phyloP scores from a whole-genome alignment of 2,113 vertebrate genomes.

The Crotophaga sulcirostris region DNA sequence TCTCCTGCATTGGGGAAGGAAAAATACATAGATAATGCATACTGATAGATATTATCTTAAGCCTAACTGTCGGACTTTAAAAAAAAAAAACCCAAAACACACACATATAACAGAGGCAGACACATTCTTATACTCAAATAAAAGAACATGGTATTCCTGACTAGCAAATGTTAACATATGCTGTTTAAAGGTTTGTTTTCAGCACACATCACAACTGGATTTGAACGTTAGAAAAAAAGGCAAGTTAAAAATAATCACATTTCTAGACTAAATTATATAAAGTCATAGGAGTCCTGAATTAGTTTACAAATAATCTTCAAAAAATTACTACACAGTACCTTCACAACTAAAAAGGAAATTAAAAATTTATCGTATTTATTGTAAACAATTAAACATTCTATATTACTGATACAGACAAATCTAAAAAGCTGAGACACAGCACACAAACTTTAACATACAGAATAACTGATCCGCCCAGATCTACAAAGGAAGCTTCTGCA shows the following conservation, averaged over 20 bases:
- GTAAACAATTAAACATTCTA: neutral
- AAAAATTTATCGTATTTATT: neutral
- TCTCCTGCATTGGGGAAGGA: constrained; percentile 80
- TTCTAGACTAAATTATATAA: neutral
- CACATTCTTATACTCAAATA: neutral
- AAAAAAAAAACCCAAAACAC: neutral
- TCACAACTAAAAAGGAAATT: neutral
- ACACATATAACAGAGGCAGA: neutral
- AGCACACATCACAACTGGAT: neutral
- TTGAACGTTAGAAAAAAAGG: neutral
- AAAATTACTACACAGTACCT: neutral
- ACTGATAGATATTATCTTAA: neutral
- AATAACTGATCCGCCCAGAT: neutral
- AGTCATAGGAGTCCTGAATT: neutral
- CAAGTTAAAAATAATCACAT: neutral
- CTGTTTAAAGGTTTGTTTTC: neutral
- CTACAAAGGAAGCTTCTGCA: neutral
- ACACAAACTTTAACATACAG: neutral
- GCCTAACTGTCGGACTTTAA: neutral
- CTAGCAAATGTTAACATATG: neutral
- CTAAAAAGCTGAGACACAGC: neutral
- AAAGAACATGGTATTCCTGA: neutral
- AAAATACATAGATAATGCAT: neutral
- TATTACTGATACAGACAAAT: neutral
- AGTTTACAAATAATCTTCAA: neutral